Evolutionary conservation across 2,888 invertebrate species (phyloP), one percentile per base, ranked within the genome.

Genomic region (Pammene aurita): DNA sequence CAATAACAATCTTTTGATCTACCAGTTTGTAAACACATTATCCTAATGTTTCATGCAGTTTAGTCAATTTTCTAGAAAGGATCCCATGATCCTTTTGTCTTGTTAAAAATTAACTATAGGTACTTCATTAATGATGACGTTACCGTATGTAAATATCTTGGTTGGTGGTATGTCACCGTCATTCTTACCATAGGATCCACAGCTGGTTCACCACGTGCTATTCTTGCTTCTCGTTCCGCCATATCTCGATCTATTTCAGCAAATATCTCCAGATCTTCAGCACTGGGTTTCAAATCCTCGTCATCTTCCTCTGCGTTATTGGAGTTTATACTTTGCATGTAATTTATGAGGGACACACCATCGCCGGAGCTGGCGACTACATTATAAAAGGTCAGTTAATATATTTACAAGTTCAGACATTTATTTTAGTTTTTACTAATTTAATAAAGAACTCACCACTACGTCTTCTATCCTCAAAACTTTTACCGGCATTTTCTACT

Each of bases 241-340:
- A 86, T 82, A 16, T 91, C 90, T 26, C 78, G 74, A 5, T 91
- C 90, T 42, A 92, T 68, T 48, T 92, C 91, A 0, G 83, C 87
- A 42, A 92, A 90, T 71, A 92, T 87, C 75, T 91, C 90, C 71
- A 89, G 41, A 46, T 92, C 92, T 60, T 90, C 89, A 13, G 85
- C 87, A 70, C 86, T 90, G 0, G 90, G 92, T 64, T 86, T 78
- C 71, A 90, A 52, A 41, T 87, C 87, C 5, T 84, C 77, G 35
- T 83, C 54, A 54, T 35, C 54, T 9, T 54, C 80, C 1, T 83
- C 80, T 10, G 80, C 79, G 1, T 72, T 73, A 2, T 71, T 71
- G 5, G 70, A 62, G 57, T 84, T 81, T 72, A 83, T 77, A 34
- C 76, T 80, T 0, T 77, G 80, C 79, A 89, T 83, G 73, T 84